These are phyloP conservation scores for Patella depressa DNA, from an alignment of 2,888 invertebrate species.

Conservation along the genomic window DNA sequence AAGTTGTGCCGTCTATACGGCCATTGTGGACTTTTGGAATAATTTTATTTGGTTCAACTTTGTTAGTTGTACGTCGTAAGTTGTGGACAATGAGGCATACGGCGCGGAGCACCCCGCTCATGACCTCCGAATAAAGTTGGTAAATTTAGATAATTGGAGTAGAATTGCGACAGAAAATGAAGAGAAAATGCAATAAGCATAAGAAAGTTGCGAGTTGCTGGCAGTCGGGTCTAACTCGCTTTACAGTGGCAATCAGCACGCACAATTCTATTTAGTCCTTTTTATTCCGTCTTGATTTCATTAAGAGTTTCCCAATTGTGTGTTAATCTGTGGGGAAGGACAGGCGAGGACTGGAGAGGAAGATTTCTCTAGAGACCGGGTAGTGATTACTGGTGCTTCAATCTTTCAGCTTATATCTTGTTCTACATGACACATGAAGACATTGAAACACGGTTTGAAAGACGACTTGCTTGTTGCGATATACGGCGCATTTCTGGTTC, in stretches of 20 bases:
- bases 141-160: background rate
- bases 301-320: background rate
- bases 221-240: conserved; percentile 1
- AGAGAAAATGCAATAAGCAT: conserved; percentile 3
- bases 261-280: conserved; percentile 4
- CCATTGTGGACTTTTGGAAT: background rate
- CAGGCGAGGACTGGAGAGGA: no score
- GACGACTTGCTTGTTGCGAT: no score
- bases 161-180: background rate
- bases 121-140: background rate
- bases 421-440: conserved; percentile 4
- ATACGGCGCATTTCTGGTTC: no score
- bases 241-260: background rate
- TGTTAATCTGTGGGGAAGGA: background rate
- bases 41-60: conserved; percentile 3
- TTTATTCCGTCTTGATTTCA: conserved; percentile 5
- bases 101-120: background rate
- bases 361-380: conserved; percentile 2
- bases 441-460: background rate
- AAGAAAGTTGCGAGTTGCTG: background rate
- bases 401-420: background rate
- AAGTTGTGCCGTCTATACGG: background rate
- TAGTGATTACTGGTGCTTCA: background rate
- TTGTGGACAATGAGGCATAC: background rate
- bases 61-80: background rate